Evolutionary conservation across 30 jellyfish, hydroid and myxozoan species (phyloP), one percentile per base, ranked within the genome.

Genomic region (Aurelia sp.): DNA sequence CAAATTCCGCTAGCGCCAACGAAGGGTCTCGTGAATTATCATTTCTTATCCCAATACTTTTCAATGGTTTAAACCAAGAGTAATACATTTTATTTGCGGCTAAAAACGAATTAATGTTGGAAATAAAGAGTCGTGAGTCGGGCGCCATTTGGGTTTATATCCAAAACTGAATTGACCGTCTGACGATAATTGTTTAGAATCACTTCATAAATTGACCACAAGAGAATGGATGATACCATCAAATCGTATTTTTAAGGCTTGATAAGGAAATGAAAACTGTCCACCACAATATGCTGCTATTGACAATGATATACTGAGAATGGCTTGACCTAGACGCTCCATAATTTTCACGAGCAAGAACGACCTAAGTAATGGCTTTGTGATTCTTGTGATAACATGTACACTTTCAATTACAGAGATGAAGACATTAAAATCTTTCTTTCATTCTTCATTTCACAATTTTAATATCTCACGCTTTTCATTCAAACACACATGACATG

Each of bases 201-300:
- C 48, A 66, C 53, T 66, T 66, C 33, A 66, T 66, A 66, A 66
- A 18, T 21, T 24, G 48, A 61, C 33, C 55, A 8, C 55, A 44
- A 44, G 55, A 44, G 55, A 44, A 44, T 5, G 55, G 21, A 47
- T 16, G 41, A 20, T 67, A 17, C 21, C 33, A 20, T 38, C 21
- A 70, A 70, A 35, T 24, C 52, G 40, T 30, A 70, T 15, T 4
- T 22, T 19, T 13, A 13, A 16, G 21, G 81, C 9, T 70, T 70
- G 81, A 70, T 70, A 70, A 70, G 81, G 64, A 70, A 70, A 70
- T 70, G 48, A 70, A 70, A 70, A 70, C 65, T 18, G 27, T 70
- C 64, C 65, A 70, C 81, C 81, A 70, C 81, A 70, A 44, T 44
- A 44, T 44, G 9, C 55, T 44, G 21, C 63, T 66, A 18, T 38